Evolutionary conservation across 1,140 invertebrate genomes (phyloP), one percentile per base, ranked within the genome.

Genomic region (Triops cancriformis): DNA sequence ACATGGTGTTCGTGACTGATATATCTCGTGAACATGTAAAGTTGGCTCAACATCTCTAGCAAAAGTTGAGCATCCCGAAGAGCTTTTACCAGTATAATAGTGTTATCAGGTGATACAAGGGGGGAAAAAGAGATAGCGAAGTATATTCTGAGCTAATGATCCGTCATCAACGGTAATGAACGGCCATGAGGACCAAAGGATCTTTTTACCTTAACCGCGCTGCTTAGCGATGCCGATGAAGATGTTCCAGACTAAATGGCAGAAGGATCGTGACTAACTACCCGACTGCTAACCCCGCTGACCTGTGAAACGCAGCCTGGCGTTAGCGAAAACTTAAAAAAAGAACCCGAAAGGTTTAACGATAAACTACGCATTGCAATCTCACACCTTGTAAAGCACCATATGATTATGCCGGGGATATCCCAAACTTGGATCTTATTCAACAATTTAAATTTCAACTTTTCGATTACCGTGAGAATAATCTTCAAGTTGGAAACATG

Each of bases 381-480:
- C n/a, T 64, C 51, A 64, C 51, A 64, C 51, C 51, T 64, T 64
- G 6, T 64, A 64, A 64, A 64, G 51, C 51, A 64, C 51, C 51
- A 64, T 64, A 23, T 64, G 4, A 64, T 64, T 64, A 64, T 23
- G 6, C 51, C 51, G 51, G 51, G 51, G 51, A 64, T 64, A 64
- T 64, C 51, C 51, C 51, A 23, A 64, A 64, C 18, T 23, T n/a
- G 51, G 51, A 64, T 64, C 45, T 0, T 64, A 12, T 18, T 14
- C 51, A 64, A 64, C 18, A n/a, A 18, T 64, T 64, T n/a, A 23
- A 64, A 18, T n/a, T n/a, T 64, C 23, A 1, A 11, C 51, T 1
- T 64, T 64, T 64, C n/a, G 51, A 64, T 64, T 64, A 64, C 51
- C 51, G 51, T 64, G 51, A 64, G 51, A 64, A 64, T n/a, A 64